Evolutionary conservation across 2,797 vertebrate genomes (phyloP), one percentile per base, ranked within the genome.

Genomic region (Chelonia mydas): DNA sequence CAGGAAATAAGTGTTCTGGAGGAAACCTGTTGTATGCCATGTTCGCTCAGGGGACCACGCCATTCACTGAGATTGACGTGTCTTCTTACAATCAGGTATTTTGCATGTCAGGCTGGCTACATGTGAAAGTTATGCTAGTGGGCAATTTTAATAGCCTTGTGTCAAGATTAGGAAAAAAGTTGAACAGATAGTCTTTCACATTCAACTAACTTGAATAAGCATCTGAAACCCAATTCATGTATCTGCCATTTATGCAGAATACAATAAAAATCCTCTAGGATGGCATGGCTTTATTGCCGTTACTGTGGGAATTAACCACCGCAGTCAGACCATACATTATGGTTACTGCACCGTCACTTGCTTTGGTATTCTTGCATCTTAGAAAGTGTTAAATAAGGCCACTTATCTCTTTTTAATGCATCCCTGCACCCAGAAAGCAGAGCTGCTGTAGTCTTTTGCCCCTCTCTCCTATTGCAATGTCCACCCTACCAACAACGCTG

Each of bases 11-110:
- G 9, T 55, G 55, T 1, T 88, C 7, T 81, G 76, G 27, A 94
- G 53, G 76, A 96, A 96, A 95, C 86, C 74, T 92, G 93, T 5
- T 91, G 86, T 68, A 84, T 87, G 82, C 84, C 89, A 93, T 5
- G 45, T 88, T 81, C 76, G 80, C 96, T 87, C 95, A 90, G 49
- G 95, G 93, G 94, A 96, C 89, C 65, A 87, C 53, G 4, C 19
- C 54, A 37, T 89, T 78, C 92, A 86, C 90, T 55, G 88, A 33
- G 96, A 89, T n/a, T 95, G 95, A 94, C 86, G 33, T 8, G 86
- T 93, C 95, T 97, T 92, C 89, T 91, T 68, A 92, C 92, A 87
- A 68, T 47, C 61, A 83, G 84, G 92, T 37, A 55, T 2, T 90
- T 3, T 83, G 49, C 61, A n/a, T 6, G 80, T 95, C 93, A 94